Conservation (phyloP, 2,113 vertebrate genomes). For the Amblyornis subalaris region DNA sequence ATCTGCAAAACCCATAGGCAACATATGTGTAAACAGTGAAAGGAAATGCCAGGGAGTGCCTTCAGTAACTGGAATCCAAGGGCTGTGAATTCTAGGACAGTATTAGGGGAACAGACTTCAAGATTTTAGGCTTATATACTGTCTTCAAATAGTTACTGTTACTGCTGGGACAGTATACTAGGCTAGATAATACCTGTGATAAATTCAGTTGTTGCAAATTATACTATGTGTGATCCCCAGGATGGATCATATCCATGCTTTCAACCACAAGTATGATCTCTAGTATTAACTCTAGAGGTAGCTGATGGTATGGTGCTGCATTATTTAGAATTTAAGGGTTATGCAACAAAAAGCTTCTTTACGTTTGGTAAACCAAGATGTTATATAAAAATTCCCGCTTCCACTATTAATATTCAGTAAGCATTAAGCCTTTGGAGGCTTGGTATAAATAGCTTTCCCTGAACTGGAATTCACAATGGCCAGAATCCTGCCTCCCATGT, state of each 20-base stretch:
- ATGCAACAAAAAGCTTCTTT: not conserved
- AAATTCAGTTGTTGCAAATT: not conserved
- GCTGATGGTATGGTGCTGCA: not conserved
- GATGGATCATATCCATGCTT: not conserved
- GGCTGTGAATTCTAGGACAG: not conserved
- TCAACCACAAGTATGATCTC: not conserved
- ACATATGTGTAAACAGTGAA: not conserved
- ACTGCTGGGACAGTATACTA: not conserved
- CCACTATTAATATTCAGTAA: constrained; percentile 22
- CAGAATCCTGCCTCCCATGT: not conserved
- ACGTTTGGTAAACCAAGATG: not conserved
- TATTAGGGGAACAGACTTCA: not conserved
- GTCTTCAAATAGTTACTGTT: not conserved
- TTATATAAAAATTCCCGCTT: constrained; percentile 11
- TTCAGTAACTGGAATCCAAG: not conserved
- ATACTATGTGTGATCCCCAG: not conserved
- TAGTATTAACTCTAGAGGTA: not conserved
- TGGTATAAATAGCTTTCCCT: constrained; percentile 3
- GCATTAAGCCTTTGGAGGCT: not conserved
- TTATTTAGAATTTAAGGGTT: not conserved
- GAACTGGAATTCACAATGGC: not conserved
- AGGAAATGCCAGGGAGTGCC: not conserved
- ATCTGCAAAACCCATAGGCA: not conserved
- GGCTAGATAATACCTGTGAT: not conserved
- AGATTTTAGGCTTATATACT: not conserved